Evolutionary conservation across 2,797 vertebrate species (phyloP), one percentile per base, ranked within the genome.

Genomic region (Meriones psammophilus): DNA sequence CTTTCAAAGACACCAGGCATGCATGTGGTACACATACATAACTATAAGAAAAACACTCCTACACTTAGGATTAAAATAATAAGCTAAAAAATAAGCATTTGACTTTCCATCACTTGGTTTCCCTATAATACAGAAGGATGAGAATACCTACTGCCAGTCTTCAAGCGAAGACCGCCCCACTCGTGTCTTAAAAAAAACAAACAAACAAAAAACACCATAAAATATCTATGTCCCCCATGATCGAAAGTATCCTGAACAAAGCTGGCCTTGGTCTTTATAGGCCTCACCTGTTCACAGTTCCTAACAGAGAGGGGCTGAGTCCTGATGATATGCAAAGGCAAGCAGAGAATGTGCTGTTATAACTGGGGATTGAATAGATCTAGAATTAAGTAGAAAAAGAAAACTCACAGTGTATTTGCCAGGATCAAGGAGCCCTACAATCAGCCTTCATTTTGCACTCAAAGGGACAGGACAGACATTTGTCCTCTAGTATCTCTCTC

Each of bases 321-420:
- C 36, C 6, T 33, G 88, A 79, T 36, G 73, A 94, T 30, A 91
- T 50, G 18, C 62, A 58, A 96, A 92, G 81, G 88, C 73, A 87
- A 93, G 71, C 33, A 91, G 89, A 92, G 64, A 85, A 88, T 42
- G 14, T 17, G 30, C 58, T 74, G 69, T 64, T 95, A 28, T 60
- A 76, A 76, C 78, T 42, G 73, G 60, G 69, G 81, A 91, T 56
- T 76, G 39, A 54, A 86, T 76, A 54, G 69, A 89, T 92, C 88
- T 74, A 81, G 26, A 92, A 69, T 26, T 30, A 42, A 94, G 91
- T 73, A 91, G 92, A 50, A 89, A 33, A 92, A 77, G 46, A 50
- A 20, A 50, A 42, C n/a, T 20, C 5, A n/a, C 10, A 85, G 71
- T 81, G 91, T 89, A 88, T 58, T 26, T 33, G 26, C 62, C 46